Evolutionary conservation across 2,888 invertebrate species (phyloP), one percentile per base, ranked within the genome.

Genomic region (Nezara viridula): DNA sequence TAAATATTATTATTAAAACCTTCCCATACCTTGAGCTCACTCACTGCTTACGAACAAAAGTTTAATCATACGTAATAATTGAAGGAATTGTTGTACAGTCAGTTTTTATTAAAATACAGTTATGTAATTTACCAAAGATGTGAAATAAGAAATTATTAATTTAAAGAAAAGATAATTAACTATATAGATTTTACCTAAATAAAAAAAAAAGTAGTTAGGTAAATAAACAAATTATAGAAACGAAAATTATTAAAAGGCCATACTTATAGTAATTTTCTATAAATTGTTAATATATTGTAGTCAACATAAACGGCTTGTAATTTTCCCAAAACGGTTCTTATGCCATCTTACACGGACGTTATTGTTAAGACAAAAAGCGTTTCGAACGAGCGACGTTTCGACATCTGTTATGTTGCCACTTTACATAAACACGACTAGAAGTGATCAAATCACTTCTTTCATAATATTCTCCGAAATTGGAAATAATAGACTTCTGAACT

Each of bases 371-470:
- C 66, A 66, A 66, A 66, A 66, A 66, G 66, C 66, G 16, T 66
- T 32, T 32, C 66, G 14, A 66, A 66, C 16, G 27, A 32, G 3
- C 4, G 55, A 66, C 14, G 32, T 66, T 66, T 66, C 66, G 66
- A 66, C 66, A 66, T 32, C 66, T 66, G 66, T 66, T 66, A 66
- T 66, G 66, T 66, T 66, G 27, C 66, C 16, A 32, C 32, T 66
- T 66, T 66, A 66, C 66, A 66, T 66, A 66, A 66, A 66, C 66
- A 66, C 32, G 16, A 32, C 66, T 55, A 24, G 55, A 55, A 55
- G 2, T 0, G 55, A 55, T 55, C 55, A 27, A 10, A 66, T 66
- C 66, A 21, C 16, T 27, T 66, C n/a, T 55, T 66, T 10, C 32
- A 32, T 66, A 66, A 66, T 66, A 27, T 7, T 4, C 55, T n/a